Evolutionary conservation across 2,797 vertebrate genomes (phyloP).

Genomic region (Phyllotis vaccarum): DNA sequence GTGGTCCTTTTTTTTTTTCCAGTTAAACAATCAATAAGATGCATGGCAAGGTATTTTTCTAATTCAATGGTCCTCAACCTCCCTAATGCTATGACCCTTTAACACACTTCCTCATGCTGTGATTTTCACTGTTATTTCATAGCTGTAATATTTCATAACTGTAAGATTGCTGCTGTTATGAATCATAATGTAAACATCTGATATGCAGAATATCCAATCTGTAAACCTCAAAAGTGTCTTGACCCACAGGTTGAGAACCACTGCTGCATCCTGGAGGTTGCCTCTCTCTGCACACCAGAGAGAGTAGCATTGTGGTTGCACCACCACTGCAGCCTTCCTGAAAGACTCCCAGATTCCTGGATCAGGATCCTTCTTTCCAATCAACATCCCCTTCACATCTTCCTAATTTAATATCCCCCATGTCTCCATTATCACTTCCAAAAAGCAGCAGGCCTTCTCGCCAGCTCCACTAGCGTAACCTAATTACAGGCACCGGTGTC

Average conservation of each 20-base stretch:
- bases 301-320: conserved; percentile 47
- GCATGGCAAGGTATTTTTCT: neutral
- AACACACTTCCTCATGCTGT: too few relatives aligned
- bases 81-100: neutral
- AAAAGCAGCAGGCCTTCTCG: conserved; percentile 37
- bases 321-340: conserved; percentile 28
- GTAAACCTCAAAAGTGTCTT: too few relatives aligned
- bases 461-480: conserved; percentile 58
- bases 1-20: neutral
- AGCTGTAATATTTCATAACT: neutral
- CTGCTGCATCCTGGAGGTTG: neutral
- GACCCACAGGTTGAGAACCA: neutral
- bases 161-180: neutral
- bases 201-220: neutral
- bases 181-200: neutral
- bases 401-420: conserved; percentile 69
- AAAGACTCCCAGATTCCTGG: conserved; percentile 60
- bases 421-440: conserved; percentile 69
- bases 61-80: too few relatives aligned
- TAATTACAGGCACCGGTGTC: conserved; percentile 26
- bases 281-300: neutral
- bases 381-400: conserved; percentile 35
- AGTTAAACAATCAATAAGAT: neutral
- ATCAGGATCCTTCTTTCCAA: conserved; percentile 59
- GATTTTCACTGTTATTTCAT: neutral